Evolutionary conservation across 2,113 vertebrate genomes (phyloP), one percentile per base, ranked within the genome.

Genomic region (Istiophorus platypterus): DNA sequence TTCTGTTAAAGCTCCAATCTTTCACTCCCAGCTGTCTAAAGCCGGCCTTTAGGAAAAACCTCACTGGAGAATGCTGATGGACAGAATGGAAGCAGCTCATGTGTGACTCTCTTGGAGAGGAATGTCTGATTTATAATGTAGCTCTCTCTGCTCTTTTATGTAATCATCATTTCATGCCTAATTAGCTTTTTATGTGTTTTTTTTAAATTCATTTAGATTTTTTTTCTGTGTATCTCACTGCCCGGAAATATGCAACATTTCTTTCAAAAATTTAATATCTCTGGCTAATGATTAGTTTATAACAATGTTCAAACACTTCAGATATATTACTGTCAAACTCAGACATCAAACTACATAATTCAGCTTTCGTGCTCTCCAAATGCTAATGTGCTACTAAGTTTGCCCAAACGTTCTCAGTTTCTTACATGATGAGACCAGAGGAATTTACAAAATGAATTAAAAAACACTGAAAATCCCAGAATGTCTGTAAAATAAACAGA

Each of bases 1-100:
- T 94, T 91, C 72, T 76, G 80, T 51, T 17, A 82, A 80, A 80
- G 80, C 89, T 88, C 78, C 78, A 92, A 89, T 93, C 89, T 92
- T 58, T 85, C 22, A 39, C 74, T 84, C 67, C 76, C 85, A 91
- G 91, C 88, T 91, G 90, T 87, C 85, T 85, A 81, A 72, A 85
- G 76, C 76, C 61, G 68, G 65, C 85, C 77, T 80, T 83, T 79
- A 61, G 78, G 83, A 82, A 87, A 86, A 84, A 57, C 39, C 69
- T 84, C 31, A 57, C 27, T 78, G 73, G 71, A 82, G 71, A 86
- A 73, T 76, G 49, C 56, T 76, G 71, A 85, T 80, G 70, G 80
- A 78, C 59, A 75, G 78, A 76, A 67, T 51, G 66, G 81, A 85
- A 72, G 68, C 76, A 71, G 76, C 80, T 80, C 86, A 80, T 85